Evolutionary conservation across 2,888 invertebrate species (phyloP).

Genomic region (Tetragonisca angustula): DNA sequence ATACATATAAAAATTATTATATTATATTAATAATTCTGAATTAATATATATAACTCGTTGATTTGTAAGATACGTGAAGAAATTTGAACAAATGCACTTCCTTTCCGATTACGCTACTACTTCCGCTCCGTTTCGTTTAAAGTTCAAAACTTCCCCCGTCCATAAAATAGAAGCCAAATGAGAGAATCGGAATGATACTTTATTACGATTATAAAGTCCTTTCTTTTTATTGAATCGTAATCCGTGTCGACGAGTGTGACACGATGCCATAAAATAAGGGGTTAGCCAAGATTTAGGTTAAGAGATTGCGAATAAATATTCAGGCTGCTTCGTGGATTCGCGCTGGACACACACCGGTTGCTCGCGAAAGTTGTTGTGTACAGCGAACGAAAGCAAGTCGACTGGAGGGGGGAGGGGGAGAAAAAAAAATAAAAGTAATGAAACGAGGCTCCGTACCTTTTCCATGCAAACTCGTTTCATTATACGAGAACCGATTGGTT

Average conservation of each 20-base stretch:
- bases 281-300: constrained; percentile 32
- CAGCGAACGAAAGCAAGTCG: not conserved
- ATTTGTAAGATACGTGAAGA: too few relatives aligned
- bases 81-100: too few relatives aligned
- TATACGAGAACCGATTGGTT: not conserved
- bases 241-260: not conserved
- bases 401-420: not conserved
- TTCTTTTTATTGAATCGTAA: not conserved
- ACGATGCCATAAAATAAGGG: not conserved
- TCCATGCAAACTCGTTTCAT: not conserved
- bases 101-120: not conserved
- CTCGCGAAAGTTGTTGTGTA: not conserved
- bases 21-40: too few relatives aligned
- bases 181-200: not conserved
- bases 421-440: not conserved
- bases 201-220: not conserved
- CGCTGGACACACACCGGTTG: not conserved
- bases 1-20: too few relatives aligned
- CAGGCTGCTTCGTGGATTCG: constrained; percentile 5
- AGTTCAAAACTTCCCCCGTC: not conserved
- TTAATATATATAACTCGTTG: too few relatives aligned
- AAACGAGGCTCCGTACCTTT: not conserved
- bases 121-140: not conserved
- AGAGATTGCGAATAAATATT: constrained; percentile 40
- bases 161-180: not conserved